A percentile compares a stretch with the other conserved stretches of the same genome.
Evolutionary conservation across 2,797 vertebrate species (phyloP).

Genomic region (Oryzias sinensis): DNA sequence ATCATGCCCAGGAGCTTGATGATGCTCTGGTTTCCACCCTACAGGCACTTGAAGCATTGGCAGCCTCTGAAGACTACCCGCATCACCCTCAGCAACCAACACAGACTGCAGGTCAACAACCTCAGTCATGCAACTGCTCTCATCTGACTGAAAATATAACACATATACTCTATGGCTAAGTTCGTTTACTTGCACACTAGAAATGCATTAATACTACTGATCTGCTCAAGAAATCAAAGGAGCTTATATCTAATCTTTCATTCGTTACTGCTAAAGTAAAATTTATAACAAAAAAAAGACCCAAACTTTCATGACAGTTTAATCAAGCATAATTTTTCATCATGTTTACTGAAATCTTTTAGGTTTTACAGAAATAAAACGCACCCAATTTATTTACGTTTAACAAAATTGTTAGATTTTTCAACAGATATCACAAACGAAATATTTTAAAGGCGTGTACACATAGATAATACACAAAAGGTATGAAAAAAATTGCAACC

Average conservation of each 20-base stretch:
- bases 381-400: too few relatives aligned
- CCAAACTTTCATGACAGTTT: too few relatives aligned
- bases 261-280: too few relatives aligned
- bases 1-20: conserved; percentile 96
- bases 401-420: background rate
- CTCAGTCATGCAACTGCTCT: conserved; percentile 59
- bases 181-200: conserved; percentile 9
- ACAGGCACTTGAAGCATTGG: conserved; percentile 96
- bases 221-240: background rate
- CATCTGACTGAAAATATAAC: conserved; percentile 40
- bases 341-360: too few relatives aligned
- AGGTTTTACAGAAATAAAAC: too few relatives aligned
- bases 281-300: too few relatives aligned
- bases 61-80: conserved; percentile 94
- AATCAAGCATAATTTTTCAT: too few relatives aligned
- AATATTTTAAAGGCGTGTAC: too few relatives aligned
- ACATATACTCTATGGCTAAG: conserved; percentile 11
- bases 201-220: background rate
- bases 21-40: conserved; percentile 97
- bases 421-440: too few relatives aligned
- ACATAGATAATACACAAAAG: conserved; percentile 8
- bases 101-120: conserved; percentile 94
- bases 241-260: too few relatives aligned
- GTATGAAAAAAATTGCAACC: background rate
- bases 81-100: conserved; percentile 90